Percentiles rank a stretch among this genome's conserved stretches.
Conservation (phyloP, 2,888 invertebrate genomes). For the Branchellion lobata region DNA sequence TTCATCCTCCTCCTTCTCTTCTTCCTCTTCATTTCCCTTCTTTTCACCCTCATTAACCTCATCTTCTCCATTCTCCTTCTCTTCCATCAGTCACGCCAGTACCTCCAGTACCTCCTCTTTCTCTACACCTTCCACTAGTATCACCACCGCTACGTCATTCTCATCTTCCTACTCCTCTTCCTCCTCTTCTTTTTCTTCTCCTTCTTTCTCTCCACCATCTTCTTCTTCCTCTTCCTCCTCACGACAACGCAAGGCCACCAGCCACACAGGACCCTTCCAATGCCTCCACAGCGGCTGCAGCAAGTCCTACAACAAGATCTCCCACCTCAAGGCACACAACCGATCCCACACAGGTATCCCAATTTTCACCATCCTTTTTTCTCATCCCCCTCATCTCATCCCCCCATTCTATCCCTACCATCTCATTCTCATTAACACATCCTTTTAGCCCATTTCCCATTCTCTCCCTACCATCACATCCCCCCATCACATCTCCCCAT, state of each 20-base stretch:
- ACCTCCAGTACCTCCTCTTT: not conserved
- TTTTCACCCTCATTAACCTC: not conserved
- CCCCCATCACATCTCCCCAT: too few relatives aligned
- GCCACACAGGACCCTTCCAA: conserved; percentile 1
- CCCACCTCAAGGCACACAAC: conserved; percentile 40
- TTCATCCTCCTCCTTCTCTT: not conserved
- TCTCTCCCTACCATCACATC: too few relatives aligned
- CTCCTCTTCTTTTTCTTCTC: not conserved
- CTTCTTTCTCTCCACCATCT: too few relatives aligned
- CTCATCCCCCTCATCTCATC: not conserved
- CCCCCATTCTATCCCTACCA: too few relatives aligned
- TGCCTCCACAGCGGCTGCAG: conserved; percentile 26
- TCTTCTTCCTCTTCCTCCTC: not conserved
- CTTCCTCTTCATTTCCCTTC: not conserved
- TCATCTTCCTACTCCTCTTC: too few relatives aligned
- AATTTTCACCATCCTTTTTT: not conserved
- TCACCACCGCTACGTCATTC: conserved; percentile 14
- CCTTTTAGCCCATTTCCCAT: too few relatives aligned
- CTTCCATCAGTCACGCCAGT: not conserved
- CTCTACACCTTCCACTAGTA: conserved; percentile 12
- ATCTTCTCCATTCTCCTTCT: not conserved
- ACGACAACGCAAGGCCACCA: not conserved
- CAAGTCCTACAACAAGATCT: conserved; percentile 32
- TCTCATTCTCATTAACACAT: too few relatives aligned
- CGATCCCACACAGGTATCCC: conserved; percentile 40